Evolutionary conservation across 2,113 vertebrate species (phyloP).

Genomic region (Ciconia boyciana): DNA sequence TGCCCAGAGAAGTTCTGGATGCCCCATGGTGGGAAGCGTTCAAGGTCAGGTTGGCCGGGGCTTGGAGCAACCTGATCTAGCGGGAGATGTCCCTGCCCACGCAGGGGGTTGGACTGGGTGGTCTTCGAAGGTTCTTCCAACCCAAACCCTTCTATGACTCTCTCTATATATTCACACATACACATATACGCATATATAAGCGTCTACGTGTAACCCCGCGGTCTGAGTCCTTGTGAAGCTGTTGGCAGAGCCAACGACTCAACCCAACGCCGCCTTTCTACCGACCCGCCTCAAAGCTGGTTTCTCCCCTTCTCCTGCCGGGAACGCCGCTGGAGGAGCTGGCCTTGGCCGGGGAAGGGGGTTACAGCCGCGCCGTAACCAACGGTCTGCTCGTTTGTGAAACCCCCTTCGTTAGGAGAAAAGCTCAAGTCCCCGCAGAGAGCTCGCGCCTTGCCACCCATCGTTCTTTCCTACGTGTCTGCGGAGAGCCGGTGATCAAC

Average conservation of each 20-base stretch:
- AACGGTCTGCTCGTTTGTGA: no score
- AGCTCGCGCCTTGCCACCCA: no score
- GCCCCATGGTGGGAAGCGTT: accelerated
- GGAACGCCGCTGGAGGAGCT: background rate
- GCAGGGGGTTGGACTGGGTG: no score
- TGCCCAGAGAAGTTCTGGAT: background rate
- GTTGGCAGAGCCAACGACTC: background rate
- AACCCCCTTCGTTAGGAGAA: background rate
- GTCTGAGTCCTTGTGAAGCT: no score
- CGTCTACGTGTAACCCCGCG: no score
- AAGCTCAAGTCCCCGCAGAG: background rate
- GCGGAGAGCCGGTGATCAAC: background rate
- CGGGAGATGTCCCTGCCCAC: no score
- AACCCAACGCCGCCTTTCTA: background rate
- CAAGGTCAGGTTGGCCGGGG: background rate
- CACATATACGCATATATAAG: no score
- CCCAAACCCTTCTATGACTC: no score
- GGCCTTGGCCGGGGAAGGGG: no score
- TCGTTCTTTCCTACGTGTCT: background rate
- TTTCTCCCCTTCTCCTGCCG: background rate
- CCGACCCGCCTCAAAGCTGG: background rate
- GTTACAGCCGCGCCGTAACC: no score
- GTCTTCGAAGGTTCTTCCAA: no score
- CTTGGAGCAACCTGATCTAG: background rate
- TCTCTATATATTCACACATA: no score